Conservation (phyloP, 2,888 invertebrate genomes). For the Torymus tubicola region DNA sequence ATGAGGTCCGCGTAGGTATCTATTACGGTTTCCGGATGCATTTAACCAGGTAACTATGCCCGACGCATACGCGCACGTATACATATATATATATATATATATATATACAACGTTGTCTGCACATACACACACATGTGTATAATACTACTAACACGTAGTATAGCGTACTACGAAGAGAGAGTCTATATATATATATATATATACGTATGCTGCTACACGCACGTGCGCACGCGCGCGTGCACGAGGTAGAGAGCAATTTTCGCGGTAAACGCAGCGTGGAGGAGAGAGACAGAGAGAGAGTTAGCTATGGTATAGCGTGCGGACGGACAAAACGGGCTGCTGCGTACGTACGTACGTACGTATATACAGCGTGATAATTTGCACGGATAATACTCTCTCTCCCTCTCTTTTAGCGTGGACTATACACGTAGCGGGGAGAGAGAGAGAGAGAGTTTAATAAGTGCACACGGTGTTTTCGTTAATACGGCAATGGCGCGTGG, state of each 20-base stretch:
- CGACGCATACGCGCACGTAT: conserved; percentile 31
- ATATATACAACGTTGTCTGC: no score
- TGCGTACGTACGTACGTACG: no score
- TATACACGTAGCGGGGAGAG: no score
- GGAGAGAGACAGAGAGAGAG: no score
- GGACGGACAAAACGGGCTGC: no score
- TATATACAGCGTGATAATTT: conserved; percentile 8
- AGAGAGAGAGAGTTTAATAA: conserved; percentile 48
- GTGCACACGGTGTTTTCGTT: conserved; percentile 16
- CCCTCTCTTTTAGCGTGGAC: no score
- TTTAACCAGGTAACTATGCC: conserved; percentile 61
- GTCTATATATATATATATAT: no score
- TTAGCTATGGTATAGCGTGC: no score
- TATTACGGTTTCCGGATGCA: conserved; percentile 64
- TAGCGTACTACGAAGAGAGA: no score
- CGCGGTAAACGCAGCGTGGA: conserved; percentile 33
- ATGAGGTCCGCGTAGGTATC: conserved; percentile 53
- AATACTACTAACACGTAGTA: no score
- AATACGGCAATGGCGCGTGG: no score
- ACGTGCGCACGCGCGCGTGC: neutral
- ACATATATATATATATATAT: neutral
- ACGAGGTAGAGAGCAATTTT: conserved; percentile 37
- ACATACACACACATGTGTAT: conserved; percentile 1
- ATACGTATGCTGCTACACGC: no score
- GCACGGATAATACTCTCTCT: neutral